A percentile compares a stretch with the other conserved stretches of the same genome.
These are phyloP conservation scores for Ptilorrhoa leucosticta DNA, from an alignment of 2,113 vertebrate species.

Conservation along the genomic window DNA sequence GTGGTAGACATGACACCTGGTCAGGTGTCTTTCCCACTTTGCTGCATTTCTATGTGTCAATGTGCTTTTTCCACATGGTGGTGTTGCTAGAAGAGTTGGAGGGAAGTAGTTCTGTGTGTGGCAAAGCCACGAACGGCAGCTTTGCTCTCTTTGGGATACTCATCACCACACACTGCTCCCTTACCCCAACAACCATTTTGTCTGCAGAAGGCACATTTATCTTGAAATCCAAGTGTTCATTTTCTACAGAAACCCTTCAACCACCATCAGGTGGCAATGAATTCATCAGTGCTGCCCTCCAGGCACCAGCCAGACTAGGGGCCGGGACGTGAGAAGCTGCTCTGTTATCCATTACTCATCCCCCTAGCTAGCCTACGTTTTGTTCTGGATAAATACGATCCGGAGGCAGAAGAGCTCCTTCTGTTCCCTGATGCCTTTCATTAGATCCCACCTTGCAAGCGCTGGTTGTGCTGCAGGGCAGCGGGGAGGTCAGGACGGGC, in stretches of 20 bases:
- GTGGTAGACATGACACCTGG: neutral
- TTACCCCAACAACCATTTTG: neutral
- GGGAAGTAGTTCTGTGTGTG: neutral
- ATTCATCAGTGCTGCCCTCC: neutral
- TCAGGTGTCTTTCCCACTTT: neutral
- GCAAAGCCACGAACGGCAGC: neutral
- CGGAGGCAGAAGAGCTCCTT: neutral
- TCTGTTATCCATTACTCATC: constrained; percentile 34
- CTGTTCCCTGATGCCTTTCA: constrained; percentile 35
- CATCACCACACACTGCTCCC: accelerated
- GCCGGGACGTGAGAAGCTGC: neutral
- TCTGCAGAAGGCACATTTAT: neutral
- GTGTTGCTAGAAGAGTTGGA: neutral
- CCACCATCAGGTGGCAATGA: neutral
- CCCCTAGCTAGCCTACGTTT: neutral
- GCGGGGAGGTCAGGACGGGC: neutral
- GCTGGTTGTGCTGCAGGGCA: constrained; percentile 1
- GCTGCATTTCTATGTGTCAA: neutral
- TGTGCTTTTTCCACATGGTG: neutral
- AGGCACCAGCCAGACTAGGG: neutral
- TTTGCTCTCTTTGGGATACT: neutral
- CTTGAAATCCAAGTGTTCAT: neutral
- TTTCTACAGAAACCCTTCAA: neutral
- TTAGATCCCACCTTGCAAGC: constrained; percentile 6
- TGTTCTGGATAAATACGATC: neutral